These are phyloP conservation scores for Nebria salina DNA, from an alignment of 2,888 invertebrate species.

Conservation along the genomic window DNA sequence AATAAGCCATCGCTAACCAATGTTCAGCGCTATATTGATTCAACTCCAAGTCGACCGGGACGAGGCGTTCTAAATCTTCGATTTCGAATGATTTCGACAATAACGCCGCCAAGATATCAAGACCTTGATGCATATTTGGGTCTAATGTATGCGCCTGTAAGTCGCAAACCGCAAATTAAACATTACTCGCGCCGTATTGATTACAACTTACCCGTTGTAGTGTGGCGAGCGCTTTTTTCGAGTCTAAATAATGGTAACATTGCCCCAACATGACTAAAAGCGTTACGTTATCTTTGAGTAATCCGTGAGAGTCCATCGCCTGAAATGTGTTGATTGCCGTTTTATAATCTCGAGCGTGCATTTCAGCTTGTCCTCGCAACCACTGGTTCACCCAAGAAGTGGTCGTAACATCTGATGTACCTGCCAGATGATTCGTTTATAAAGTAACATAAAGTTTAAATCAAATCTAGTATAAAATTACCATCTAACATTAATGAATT, in stretches of 20 bases:
- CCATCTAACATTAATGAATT: slow-evolving; percentile 74
- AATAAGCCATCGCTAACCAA: slow-evolving; percentile 81
- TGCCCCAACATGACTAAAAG: slow-evolving; percentile 76
- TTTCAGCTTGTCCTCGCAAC: slow-evolving; percentile 72
- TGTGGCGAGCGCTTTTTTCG: slow-evolving; percentile 69
- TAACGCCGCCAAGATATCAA: slow-evolving; percentile 73
- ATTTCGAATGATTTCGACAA: slow-evolving; percentile 69
- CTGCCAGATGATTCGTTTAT: neutral
- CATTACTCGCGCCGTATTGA: neutral
- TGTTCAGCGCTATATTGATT: slow-evolving; percentile 70
- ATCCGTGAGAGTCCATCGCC: slow-evolving; percentile 69
- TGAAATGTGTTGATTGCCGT: slow-evolving; percentile 72
- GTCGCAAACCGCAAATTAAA: slow-evolving; percentile 37
- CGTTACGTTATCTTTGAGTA: slow-evolving; percentile 73
- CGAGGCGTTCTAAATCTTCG: slow-evolving; percentile 72
- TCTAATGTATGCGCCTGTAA: slow-evolving; percentile 66
- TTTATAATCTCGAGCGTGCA: slow-evolving; percentile 74
- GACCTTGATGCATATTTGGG: slow-evolving; percentile 67
- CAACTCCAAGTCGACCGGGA: slow-evolving; percentile 58
- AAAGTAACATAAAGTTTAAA: neutral
- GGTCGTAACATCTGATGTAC: slow-evolving; percentile 53
- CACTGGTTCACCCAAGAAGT: slow-evolving; percentile 63
- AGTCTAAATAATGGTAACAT: slow-evolving; percentile 77
- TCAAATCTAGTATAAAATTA: slow-evolving; percentile 29
- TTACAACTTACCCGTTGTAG: slow-evolving; percentile 62